Base-by-base conservation (phyloP, 2,113 vertebrate species). In the Pandion haliaetus region DNA sequence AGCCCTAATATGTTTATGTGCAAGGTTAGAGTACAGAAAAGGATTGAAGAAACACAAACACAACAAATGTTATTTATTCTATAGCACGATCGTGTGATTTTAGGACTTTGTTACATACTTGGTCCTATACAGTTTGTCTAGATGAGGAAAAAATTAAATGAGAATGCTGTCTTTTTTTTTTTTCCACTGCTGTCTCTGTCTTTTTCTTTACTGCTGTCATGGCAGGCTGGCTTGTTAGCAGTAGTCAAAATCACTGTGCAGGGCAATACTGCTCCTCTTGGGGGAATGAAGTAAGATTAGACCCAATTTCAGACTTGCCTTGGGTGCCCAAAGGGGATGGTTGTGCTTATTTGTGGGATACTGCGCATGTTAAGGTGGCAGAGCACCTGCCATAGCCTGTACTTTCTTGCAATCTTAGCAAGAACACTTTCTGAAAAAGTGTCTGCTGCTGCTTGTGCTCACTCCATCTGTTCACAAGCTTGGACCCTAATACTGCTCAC, bases 401-500 rank as follows among this genome's bases (percentile, higher is more conserved):
- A 18, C 52, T 92, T 88, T 57, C 44, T 24, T 91, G 65, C 61
- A 82, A 6, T 83, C 86, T 86, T 61, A 80, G 58, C 95, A 94
- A 78, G 80, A 96, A 79, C 66, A 21, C 36, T 82, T 31, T 91
- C 81, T 96, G 80, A 95, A 93, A 84, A 79, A 87, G 65, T 70
- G 82, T 76, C 81, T 95, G 97, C 91, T 91, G 54, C 83, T 87
- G 45, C 62, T 67, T 89, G 40, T 82, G 57, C 77, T 94, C 36
- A 2, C 49, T 95, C 81, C 94, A 73, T 95, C 94, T 94, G 89
- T 87, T 94, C 84, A n/a, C 5, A 24, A 65, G 49, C 57, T 67
- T 32, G 61, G 29, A 62, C 32, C 49, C 36, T 65, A 47, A 67
- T 55, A 45, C 42, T 84, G 18, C 90, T 93, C 67, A 42, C 42